A percentile compares a stretch with the other conserved stretches of the same genome.
Conservation (phyloP, 2,797 vertebrate genomes). For the Cynodonichthys magdalenae region DNA sequence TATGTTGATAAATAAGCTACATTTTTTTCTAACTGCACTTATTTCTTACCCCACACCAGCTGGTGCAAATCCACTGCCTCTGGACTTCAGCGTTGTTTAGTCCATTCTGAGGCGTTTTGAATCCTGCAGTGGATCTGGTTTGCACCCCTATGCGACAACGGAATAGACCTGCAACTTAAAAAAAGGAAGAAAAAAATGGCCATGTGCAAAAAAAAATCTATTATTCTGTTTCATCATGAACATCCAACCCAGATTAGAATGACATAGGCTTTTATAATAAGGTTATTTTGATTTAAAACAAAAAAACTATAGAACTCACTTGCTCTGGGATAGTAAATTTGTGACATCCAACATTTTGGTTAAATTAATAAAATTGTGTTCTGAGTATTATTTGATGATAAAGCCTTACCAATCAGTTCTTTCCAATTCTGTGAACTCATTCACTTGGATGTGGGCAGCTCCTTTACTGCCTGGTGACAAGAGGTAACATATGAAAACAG, state of each 20-base stretch:
- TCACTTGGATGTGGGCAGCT: conserved; percentile 89
- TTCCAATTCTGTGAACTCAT: conserved; percentile 88
- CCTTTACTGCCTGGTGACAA: conserved; percentile 96
- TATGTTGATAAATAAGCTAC: background rate
- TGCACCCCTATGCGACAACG: conserved; percentile 10
- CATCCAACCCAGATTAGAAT: conserved; percentile 3
- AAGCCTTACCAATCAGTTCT: conserved; percentile 87
- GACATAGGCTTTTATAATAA: background rate
- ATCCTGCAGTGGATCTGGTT: conserved; percentile 16
- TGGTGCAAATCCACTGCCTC: background rate
- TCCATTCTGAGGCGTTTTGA: conserved; percentile 16
- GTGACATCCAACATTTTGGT: conserved; percentile 17
- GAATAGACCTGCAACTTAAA: conserved; percentile 29
- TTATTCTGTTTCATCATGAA: conserved; percentile 1
- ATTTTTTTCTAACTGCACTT: no score
- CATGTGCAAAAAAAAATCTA: conserved; percentile 36
- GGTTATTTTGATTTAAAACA: conserved; percentile 7
- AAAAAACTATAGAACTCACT: conserved; percentile 12
- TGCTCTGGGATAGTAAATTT: conserved; percentile 15
- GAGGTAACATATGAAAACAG: conserved; percentile 92
- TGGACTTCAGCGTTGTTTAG: background rate
- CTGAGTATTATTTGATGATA: conserved; percentile 46
- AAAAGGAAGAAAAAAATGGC: conserved; percentile 12
- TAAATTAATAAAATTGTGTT: conserved; percentile 21
- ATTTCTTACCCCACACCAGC: background rate